Evolutionary conservation across 2,113 vertebrate genomes (phyloP).

Genomic region (Numenius arquata): DNA sequence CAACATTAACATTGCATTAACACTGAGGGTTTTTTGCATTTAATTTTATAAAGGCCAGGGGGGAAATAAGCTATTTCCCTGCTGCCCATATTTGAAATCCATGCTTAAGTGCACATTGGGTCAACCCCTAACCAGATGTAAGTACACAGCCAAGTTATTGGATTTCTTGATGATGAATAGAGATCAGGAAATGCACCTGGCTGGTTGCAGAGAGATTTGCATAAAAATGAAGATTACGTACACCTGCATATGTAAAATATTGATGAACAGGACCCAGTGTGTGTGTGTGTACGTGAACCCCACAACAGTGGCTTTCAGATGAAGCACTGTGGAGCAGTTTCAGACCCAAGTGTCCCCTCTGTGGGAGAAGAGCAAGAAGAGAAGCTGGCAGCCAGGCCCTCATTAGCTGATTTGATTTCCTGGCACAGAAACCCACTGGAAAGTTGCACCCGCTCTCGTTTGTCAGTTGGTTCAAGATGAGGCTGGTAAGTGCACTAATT

Average conservation of each 20-base stretch:
- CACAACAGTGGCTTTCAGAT: not conserved
- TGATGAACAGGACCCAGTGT: not conserved
- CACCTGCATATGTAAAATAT: slow-evolving; percentile 22
- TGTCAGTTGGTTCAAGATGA: not conserved
- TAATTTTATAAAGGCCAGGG: slow-evolving; percentile 39
- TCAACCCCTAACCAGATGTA: slow-evolving; percentile 71
- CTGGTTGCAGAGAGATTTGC: slow-evolving; percentile 61
- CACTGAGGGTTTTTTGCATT: not conserved
- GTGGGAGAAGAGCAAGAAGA: not conserved
- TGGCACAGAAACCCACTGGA: not conserved
- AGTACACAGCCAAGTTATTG: slow-evolving; percentile 68
- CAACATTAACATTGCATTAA: not conserved
- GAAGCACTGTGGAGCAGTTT: not conserved
- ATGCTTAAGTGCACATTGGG: slow-evolving; percentile 65
- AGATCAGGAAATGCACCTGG: slow-evolving; percentile 62
- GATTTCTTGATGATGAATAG: slow-evolving; percentile 69
- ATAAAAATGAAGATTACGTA: slow-evolving; percentile 49
- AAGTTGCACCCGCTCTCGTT: not conserved
- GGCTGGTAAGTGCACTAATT: not conserved
- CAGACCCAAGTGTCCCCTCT: not conserved
- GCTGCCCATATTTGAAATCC: slow-evolving; percentile 60
- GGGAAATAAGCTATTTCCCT: slow-evolving; percentile 49
- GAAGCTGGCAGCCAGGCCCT: not conserved
- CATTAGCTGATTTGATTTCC: not conserved
- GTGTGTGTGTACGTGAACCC: not conserved